Conservation (phyloP, 2,888 invertebrate genomes). For the Dryadula phaetusa region DNA sequence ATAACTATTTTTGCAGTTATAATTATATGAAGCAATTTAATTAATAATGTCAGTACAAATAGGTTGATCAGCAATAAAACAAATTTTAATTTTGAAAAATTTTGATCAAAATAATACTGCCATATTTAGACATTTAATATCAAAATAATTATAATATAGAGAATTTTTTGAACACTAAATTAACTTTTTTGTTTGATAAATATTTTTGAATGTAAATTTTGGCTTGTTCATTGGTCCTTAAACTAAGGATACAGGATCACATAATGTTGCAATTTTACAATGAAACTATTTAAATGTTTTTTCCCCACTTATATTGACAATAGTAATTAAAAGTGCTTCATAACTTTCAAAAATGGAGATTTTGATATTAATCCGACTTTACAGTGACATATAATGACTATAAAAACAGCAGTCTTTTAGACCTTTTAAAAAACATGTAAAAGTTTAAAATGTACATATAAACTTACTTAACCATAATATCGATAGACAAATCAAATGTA, state of each 20-base stretch:
- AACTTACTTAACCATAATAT: constrained; percentile 17
- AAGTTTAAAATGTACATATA: constrained; percentile 3
- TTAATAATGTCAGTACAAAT: constrained; percentile 7
- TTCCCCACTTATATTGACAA: not conserved
- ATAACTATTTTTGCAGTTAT: not conserved
- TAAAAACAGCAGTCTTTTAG: constrained; percentile 10
- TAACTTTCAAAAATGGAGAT: not conserved
- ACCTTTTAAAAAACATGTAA: constrained; percentile 10
- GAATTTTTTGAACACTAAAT: too few relatives aligned
- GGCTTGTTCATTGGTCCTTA: too few relatives aligned
- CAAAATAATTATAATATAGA: too few relatives aligned
- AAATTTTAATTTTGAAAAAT: too few relatives aligned
- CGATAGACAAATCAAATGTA: constrained; percentile 17
- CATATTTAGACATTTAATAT: too few relatives aligned
- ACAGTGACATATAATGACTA: constrained; percentile 4
- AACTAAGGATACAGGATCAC: too few relatives aligned
- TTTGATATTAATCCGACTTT: not conserved
- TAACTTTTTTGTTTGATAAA: too few relatives aligned
- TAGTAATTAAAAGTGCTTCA: not conserved
- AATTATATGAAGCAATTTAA: not conserved
- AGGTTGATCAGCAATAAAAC: not conserved
- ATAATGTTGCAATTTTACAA: too few relatives aligned
- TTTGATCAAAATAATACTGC: too few relatives aligned
- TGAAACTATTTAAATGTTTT: too few relatives aligned
- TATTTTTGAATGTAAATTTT: too few relatives aligned